Evolutionary conservation across 2,888 invertebrate species (phyloP), one percentile per base, ranked within the genome.

Genomic region (Furcula furcula): DNA sequence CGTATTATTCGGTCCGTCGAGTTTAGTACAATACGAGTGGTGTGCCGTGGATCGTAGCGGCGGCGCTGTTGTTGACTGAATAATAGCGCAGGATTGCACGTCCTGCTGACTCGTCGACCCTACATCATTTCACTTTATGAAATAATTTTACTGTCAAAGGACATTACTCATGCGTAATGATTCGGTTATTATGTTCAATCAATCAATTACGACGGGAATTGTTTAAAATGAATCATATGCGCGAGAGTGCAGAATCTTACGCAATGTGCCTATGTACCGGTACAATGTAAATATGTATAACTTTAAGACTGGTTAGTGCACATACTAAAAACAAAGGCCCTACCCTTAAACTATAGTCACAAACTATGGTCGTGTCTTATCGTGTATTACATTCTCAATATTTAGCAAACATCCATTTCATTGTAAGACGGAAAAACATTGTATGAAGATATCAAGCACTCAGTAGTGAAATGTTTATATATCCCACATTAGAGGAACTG

Each of bases 41-140:
- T 49, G 55, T 58, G 54, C 61, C 57, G 53, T 58, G 60, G 46
- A 63, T 61, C 57, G 68, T 63, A 62, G 65, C 59, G 60, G 59
- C 45, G 48, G 57, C 59, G 56, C 42, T 48, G 63, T 57, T 61
- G 63, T 63, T 70, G 68, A 77, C 79, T 74, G 74, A 75, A 70
- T 78, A 74, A 72, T 71, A 57, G 64, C 62, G 2, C 22, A 23
- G 70, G 71, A 77, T 65, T 67, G 68, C 72, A 66, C 76, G 76
- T 81, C 81, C 80, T 77, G 76, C 62, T 53, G 59, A 55, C 42
- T 55, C 54, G 52, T 45, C 65, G 69, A 70, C 68, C 71, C 74
- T 73, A 74, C 56, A 66, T 67, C 51, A 63, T 70, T 71, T 69
- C 60, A 65, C 65, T 70, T 63, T 66, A 73, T 73, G 46, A 69